Percentiles rank a stretch among this genome's conserved stretches.
phyloP scores from a whole-genome alignment of 2,113 vertebrate species.

The Alouatta palliata region DNA sequence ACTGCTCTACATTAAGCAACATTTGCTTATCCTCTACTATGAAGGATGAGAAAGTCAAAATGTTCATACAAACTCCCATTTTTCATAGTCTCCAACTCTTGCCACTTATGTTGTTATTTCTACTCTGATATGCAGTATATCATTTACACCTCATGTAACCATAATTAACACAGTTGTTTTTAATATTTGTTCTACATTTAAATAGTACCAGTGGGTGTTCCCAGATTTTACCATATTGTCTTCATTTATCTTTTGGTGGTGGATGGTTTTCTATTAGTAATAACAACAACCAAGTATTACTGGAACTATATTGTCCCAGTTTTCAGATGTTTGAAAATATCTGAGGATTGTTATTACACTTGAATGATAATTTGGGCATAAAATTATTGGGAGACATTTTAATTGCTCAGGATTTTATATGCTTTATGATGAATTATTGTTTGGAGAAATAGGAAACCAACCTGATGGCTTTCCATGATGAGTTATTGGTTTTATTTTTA shows the following conservation, averaged over 20 bases:
- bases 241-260: background rate
- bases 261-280: background rate
- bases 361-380: background rate
- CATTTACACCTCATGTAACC: background rate
- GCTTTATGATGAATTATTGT: background rate
- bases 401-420: background rate
- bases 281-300: background rate
- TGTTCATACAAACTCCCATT: background rate
- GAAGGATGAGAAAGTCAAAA: background rate
- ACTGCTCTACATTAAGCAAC: background rate
- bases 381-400: background rate
- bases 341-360: background rate
- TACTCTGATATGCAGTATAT: background rate
- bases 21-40: background rate
- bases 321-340: background rate
- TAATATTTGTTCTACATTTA: background rate
- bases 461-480: background rate
- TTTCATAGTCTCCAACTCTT: background rate
- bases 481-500: conserved; percentile 18
- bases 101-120: background rate
- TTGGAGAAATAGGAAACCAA: background rate
- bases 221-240: background rate
- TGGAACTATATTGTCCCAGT: background rate
- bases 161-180: background rate
- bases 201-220: background rate